phyloP scores from a whole-genome alignment of 2,888 invertebrate genomes.

The Trypoxylon attenuatum region DNA sequence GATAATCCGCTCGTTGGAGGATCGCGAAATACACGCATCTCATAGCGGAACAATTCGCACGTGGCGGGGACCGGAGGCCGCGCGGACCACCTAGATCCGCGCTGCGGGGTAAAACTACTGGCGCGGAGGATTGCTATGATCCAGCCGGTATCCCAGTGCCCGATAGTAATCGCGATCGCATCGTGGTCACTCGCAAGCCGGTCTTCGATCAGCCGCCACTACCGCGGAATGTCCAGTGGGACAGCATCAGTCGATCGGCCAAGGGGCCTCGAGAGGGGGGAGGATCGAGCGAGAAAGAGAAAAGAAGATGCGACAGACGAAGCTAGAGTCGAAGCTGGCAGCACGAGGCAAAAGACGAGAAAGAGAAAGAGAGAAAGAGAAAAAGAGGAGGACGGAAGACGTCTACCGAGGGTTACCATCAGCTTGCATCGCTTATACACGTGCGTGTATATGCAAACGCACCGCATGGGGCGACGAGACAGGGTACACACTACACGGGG shows the following conservation, averaged over 20 bases:
- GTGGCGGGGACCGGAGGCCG: neutral
- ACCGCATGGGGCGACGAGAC: slow-evolving; percentile 56
- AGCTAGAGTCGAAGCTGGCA: too few relatives aligned
- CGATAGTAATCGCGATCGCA: slow-evolving; percentile 43
- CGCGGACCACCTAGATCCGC: slow-evolving; percentile 18
- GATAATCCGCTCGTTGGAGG: too few relatives aligned
- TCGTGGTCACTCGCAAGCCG: slow-evolving; percentile 27
- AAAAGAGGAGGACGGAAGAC: neutral
- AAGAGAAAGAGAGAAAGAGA: neutral
- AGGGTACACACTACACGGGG: slow-evolving; percentile 47
- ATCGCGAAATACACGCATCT: neutral
- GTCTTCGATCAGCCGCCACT: too few relatives aligned
- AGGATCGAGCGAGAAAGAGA: neutral
- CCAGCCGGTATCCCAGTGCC: slow-evolving; percentile 22
- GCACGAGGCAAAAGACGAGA: neutral
- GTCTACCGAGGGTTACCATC: slow-evolving; percentile 10
- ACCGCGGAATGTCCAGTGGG: slow-evolving; percentile 1
- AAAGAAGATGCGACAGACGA: too few relatives aligned
- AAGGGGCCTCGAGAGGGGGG: neutral
- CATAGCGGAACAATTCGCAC: neutral
- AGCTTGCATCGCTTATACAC: slow-evolving; percentile 45
- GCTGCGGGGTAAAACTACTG: slow-evolving; percentile 21
- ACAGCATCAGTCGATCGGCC: neutral
- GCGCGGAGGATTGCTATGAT: slow-evolving; percentile 30
- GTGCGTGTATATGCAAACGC: slow-evolving; percentile 56